These are phyloP conservation scores for Spinus olivaceus DNA, from an alignment of 2,797 vertebrate species.

Conservation along the genomic window DNA sequence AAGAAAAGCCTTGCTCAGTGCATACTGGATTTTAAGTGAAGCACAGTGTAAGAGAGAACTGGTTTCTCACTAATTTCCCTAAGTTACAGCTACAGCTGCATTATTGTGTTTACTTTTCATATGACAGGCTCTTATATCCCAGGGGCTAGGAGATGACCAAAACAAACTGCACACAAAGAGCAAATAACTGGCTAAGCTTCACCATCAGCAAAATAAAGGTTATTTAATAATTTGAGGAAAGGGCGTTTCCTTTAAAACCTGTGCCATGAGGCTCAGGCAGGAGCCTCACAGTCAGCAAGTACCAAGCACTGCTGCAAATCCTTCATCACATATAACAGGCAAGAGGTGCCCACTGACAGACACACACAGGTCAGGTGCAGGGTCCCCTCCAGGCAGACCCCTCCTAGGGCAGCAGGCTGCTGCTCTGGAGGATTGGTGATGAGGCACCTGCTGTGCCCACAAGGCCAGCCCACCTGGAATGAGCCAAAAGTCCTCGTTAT, in stretches of 20 bases:
- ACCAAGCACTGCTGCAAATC: neutral
- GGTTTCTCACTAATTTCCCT: neutral
- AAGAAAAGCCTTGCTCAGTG: neutral
- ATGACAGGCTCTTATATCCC: neutral
- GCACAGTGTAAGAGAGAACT: neutral
- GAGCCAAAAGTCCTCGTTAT: neutral
- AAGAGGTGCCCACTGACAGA: fast-evolving
- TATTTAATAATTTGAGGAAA: neutral
- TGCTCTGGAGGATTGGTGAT: neutral
- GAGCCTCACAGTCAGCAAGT: fast-evolving
- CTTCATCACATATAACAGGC: fast-evolving
- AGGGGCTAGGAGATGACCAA: neutral
- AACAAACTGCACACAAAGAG: conserved; percentile 1
- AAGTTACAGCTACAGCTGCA: neutral
- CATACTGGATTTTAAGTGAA: neutral
- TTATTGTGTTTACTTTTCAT: neutral
- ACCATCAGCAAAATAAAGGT: neutral
- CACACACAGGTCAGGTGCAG: fast-evolving
- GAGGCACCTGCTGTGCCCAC: neutral
- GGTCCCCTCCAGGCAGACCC: fast-evolving
- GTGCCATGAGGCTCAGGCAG: neutral
- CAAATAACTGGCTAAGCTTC: neutral
- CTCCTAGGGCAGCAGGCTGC: neutral
- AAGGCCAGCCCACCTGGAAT: fast-evolving
- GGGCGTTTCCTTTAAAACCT: neutral